These are phyloP conservation scores for Diaphora mendica DNA, from an alignment of 2,888 invertebrate species.

Conservation along the genomic window DNA sequence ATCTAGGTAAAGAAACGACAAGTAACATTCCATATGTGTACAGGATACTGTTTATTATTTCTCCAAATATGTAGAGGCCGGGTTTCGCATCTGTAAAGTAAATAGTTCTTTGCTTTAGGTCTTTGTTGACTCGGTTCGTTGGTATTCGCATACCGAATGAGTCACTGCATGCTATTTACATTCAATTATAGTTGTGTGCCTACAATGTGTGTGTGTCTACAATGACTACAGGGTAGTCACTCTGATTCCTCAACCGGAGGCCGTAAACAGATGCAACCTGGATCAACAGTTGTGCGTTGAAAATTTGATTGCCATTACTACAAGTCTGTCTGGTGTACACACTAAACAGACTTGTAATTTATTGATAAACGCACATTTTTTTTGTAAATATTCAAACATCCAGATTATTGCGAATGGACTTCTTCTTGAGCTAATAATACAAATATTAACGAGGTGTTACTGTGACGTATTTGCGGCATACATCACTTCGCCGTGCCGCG, in stretches of 20 bases:
- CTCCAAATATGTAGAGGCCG: conserved; percentile 90
- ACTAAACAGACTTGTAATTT: too few relatives aligned
- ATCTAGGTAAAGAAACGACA: conserved; percentile 91
- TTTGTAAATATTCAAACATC: too few relatives aligned
- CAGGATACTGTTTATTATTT: conserved; percentile 90
- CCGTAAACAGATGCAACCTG: too few relatives aligned
- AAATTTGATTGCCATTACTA: too few relatives aligned
- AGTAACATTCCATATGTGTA: conserved; percentile 94
- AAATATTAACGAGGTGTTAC: too few relatives aligned
- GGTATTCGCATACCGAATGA: background rate
- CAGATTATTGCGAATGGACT: too few relatives aligned
- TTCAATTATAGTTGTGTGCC: background rate
- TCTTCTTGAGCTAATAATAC: too few relatives aligned
- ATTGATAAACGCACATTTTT: too few relatives aligned
- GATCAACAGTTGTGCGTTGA: too few relatives aligned
- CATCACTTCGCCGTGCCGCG: too few relatives aligned
- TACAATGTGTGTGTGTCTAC: background rate
- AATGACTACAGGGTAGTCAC: background rate
- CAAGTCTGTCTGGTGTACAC: too few relatives aligned
- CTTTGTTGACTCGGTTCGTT: conserved; percentile 2
- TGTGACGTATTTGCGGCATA: too few relatives aligned
- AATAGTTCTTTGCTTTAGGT: conserved; percentile 30
- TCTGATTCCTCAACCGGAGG: background rate
- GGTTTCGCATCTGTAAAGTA: conserved; percentile 74
- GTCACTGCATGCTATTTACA: background rate